Conservation (phyloP, 2,113 vertebrate genomes). For the Nymphicus hollandicus region DNA sequence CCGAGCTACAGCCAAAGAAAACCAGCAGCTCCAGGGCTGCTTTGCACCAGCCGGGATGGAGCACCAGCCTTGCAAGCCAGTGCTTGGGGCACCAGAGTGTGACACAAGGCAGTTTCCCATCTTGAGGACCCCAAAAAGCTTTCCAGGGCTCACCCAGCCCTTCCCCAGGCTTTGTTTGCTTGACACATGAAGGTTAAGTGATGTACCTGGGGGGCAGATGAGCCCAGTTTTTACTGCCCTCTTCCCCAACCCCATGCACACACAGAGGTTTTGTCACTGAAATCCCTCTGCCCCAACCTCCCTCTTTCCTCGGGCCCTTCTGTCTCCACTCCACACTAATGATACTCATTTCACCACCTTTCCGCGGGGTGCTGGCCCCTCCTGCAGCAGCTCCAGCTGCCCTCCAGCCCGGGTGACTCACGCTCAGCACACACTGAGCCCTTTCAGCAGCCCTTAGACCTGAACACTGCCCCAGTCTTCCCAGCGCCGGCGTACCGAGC, state of each 20-base stretch:
- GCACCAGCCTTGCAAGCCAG: not conserved
- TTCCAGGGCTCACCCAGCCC: not conserved
- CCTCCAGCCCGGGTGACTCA: slow-evolving; percentile 51
- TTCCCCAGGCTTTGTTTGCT: not conserved
- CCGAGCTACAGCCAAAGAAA: not conserved
- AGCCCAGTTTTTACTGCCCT: not conserved
- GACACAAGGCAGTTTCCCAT: not conserved
- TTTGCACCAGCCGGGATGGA: not conserved
- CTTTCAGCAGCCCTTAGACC: slow-evolving; percentile 68
- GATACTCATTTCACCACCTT: not conserved
- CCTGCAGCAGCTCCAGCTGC: not conserved
- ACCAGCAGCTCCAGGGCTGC: not conserved
- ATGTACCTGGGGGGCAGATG: accelerated
- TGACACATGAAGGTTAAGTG: accelerated
- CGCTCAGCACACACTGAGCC: slow-evolving; percentile 60
- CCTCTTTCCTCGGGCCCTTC: not conserved
- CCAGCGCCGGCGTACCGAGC: not conserved
- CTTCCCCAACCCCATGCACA: accelerated
- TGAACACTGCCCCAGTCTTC: slow-evolving; percentile 72
- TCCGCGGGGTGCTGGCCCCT: not conserved
- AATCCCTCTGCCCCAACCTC: not conserved
- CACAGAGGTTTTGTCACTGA: not conserved
- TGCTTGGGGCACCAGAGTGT: accelerated
- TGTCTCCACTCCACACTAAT: not conserved
- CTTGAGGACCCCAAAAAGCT: not conserved